These are phyloP conservation scores for Himalopsyche phryganea DNA, from an alignment of 1,140 invertebrate species.

Conservation along the genomic window DNA sequence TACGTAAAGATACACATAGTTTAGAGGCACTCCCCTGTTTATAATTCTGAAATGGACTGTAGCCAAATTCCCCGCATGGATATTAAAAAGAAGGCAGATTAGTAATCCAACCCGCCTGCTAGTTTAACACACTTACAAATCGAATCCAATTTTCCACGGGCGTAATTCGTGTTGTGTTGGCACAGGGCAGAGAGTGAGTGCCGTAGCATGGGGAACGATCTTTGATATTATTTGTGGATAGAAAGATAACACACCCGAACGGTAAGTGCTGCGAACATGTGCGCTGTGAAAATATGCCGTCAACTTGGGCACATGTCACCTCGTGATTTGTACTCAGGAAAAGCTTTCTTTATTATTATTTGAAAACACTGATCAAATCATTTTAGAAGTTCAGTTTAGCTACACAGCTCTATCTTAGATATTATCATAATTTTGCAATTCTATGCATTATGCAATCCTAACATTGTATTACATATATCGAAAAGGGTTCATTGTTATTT, in stretches of 20 bases:
- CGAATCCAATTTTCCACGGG: slow-evolving; percentile 32
- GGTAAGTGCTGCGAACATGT: slow-evolving; percentile 26
- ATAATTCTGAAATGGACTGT: too few species aligned
- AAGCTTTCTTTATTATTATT: slow-evolving; percentile 12
- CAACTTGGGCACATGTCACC: slow-evolving; percentile 27
- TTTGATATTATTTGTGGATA: slow-evolving; percentile 5
- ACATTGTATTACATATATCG: too few species aligned
- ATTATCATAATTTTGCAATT: too few species aligned
- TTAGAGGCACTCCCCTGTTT: too few species aligned
- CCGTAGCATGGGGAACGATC: background rate
- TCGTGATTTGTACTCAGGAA: slow-evolving; percentile 18
- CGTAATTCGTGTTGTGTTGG: slow-evolving; percentile 16
- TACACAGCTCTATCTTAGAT: too few species aligned
- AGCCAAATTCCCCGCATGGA: background rate
- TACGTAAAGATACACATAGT: too few species aligned
- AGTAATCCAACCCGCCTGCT: slow-evolving; percentile 29
- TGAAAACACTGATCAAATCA: too few species aligned
- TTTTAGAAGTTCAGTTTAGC: too few species aligned
- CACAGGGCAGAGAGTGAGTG: slow-evolving; percentile 5
- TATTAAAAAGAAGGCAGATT: slow-evolving; percentile 34
- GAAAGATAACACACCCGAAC: slow-evolving; percentile 16
- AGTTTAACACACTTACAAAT: slow-evolving; percentile 19
- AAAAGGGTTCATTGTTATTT: too few species aligned
- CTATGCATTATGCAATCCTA: too few species aligned
- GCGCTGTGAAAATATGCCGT: slow-evolving; percentile 26